These are phyloP conservation scores for Stylophora pistillata DNA, from an alignment of 64 coral and sea anemone species.

Conservation along the genomic window DNA sequence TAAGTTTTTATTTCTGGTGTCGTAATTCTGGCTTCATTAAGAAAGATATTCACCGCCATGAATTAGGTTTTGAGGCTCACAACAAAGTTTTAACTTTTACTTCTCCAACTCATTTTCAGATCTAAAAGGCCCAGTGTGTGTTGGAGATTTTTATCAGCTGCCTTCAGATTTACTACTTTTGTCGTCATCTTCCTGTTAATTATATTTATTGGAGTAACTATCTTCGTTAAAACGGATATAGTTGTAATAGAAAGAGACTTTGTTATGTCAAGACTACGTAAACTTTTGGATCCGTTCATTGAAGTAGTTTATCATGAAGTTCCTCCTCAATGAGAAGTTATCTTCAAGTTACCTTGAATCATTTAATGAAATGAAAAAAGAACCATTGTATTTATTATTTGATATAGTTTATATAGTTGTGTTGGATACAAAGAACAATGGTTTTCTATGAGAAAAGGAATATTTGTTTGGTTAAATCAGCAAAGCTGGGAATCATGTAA, in stretches of 20 bases:
- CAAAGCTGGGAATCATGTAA: constrained; percentile 21
- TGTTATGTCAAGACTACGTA: constrained; percentile 10
- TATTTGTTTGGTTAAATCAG: background rate
- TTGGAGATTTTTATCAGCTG: background rate
- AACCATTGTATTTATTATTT: background rate
- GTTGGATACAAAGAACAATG: background rate
- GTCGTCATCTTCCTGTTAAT: background rate
- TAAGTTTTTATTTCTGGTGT: too few relatives aligned
- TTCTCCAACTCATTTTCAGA: background rate
- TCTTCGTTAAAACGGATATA: background rate
- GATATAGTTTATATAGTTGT: too few relatives aligned
- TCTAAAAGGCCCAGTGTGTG: background rate
- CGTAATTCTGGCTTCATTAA: too few relatives aligned
- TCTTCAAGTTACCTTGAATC: background rate
- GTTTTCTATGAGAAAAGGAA: background rate
- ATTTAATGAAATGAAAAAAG: constrained; percentile 16
- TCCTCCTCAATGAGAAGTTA: background rate
- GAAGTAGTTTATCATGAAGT: constrained; percentile 23
- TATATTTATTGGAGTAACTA: constrained; percentile 7
- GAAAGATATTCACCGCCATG: too few relatives aligned
- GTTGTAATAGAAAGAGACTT: constrained; percentile 2
- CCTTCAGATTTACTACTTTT: constrained; percentile 19
- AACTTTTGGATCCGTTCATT: constrained; percentile 4
- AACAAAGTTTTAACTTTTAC: background rate
- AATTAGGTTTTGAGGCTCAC: too few relatives aligned